A percentile compares a stretch with the other conserved stretches of the same genome.
Evolutionary conservation across 2,888 invertebrate species (phyloP).

Genomic region (Rhamnusium bicolor): DNA sequence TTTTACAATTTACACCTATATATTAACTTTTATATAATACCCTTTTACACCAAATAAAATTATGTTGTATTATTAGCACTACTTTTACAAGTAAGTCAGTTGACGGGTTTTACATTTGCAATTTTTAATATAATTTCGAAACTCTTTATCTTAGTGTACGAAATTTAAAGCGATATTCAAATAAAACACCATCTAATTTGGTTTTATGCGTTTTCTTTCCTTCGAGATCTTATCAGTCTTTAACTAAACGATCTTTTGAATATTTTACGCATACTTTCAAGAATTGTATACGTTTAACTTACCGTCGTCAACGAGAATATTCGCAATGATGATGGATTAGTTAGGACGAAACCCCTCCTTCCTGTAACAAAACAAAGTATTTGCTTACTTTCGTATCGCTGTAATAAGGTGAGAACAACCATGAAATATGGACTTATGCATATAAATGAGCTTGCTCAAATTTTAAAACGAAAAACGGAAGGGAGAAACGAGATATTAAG

Average conservation of each 20-base stretch:
- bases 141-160: not conserved
- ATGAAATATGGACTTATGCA: constrained; percentile 37
- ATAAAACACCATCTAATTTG: not conserved
- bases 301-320: not conserved
- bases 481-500: constrained; percentile 1
- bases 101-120: too few relatives aligned
- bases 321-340: constrained; percentile 21
- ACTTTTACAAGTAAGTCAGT: too few relatives aligned
- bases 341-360: constrained; percentile 11
- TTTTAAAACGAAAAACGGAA: constrained; percentile 3
- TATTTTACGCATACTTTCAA: constrained; percentile 5
- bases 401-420: constrained; percentile 24
- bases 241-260: constrained; percentile 16
- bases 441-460: constrained; percentile 28
- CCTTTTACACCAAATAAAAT: too few relatives aligned
- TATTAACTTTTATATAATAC: too few relatives aligned
- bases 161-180: not conserved
- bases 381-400: constrained; percentile 18
- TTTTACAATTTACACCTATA: too few relatives aligned
- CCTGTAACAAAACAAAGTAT: constrained; percentile 32
- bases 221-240: not conserved
- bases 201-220: not conserved
- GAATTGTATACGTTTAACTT: constrained; percentile 13
- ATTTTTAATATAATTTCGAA: too few relatives aligned
- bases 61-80: too few relatives aligned